These are phyloP conservation scores for Tetramorium parvispinum DNA, from an alignment of 1,140 invertebrate genomes.

Conservation along the genomic window DNA sequence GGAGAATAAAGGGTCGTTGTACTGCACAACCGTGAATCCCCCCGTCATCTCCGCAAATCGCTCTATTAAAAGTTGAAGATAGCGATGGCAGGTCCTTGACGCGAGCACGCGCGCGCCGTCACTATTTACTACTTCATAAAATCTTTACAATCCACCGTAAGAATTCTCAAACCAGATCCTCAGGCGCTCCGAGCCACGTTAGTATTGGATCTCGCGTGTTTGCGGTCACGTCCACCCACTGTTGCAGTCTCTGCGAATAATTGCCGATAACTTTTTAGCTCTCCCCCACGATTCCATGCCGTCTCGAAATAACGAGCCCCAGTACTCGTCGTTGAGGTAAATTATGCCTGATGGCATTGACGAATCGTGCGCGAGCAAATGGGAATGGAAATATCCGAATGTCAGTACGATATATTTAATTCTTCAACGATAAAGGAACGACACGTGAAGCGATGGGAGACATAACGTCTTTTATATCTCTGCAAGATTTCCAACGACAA, in stretches of 20 bases:
- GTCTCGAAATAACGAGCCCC: conserved; percentile 1
- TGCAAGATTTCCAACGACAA: neutral
- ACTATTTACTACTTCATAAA: conserved; percentile 75
- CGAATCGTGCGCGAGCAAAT: conserved; percentile 1
- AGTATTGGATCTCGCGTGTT: conserved; percentile 8
- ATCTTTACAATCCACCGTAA: conserved; percentile 66
- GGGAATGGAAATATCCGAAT: neutral
- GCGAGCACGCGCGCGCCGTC: conserved; percentile 61
- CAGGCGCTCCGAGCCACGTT: neutral
- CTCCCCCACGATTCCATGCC: neutral
- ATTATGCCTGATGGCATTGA: conserved; percentile 15
- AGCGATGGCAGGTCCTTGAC: conserved; percentile 58
- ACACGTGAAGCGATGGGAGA: neutral
- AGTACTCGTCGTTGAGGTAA: neutral
- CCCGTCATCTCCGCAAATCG: conserved; percentile 51
- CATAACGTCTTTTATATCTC: neutral
- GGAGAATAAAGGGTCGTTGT: conserved; percentile 60
- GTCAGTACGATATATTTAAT: conserved; percentile 1
- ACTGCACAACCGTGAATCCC: conserved; percentile 36
- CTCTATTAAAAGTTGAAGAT: conserved; percentile 79
- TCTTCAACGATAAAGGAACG: neutral
- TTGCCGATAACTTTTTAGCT: conserved; percentile 45
- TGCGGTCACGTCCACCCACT: neutral
- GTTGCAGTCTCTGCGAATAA: neutral
- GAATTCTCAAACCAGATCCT: neutral